Evolutionary conservation across 2,797 vertebrate species (phyloP).

Genomic region (Antrozous pallidus): DNA sequence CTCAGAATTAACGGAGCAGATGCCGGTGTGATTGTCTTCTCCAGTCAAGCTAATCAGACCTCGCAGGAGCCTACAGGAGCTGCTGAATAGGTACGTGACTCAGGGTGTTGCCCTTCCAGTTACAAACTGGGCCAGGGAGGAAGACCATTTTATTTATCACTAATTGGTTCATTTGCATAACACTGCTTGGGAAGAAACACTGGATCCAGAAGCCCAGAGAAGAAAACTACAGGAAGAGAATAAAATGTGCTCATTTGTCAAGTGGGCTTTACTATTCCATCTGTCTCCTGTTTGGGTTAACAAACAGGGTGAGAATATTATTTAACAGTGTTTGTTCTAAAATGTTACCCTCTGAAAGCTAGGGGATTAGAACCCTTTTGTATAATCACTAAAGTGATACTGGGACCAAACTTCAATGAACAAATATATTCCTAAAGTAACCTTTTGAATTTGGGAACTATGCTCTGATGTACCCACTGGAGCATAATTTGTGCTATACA

Average conservation of each 20-base stretch:
- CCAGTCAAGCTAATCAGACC: conserved; percentile 88
- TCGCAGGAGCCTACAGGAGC: conserved; percentile 83
- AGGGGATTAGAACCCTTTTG: not conserved
- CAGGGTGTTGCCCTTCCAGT: conserved; percentile 82
- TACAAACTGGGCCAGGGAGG: conserved; percentile 80
- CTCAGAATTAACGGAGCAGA: conserved; percentile 92
- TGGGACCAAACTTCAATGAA: not conserved
- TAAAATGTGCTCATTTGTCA: conserved; percentile 76
- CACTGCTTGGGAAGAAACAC: conserved; percentile 77
- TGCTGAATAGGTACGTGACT: conserved; percentile 85
- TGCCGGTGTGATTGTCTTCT: conserved; percentile 93
- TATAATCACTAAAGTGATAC: not conserved
- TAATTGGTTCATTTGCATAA: conserved; percentile 86
- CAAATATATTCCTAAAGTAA: conserved; percentile 30
- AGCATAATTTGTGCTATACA: not conserved
- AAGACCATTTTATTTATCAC: conserved; percentile 83
- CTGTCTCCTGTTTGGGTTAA: conserved; percentile 55
- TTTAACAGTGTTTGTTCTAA: conserved; percentile 38
- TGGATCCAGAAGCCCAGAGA: conserved; percentile 76
- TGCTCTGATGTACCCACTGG: not conserved
- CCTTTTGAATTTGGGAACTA: not conserved
- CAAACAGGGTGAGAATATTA: conserved; percentile 64
- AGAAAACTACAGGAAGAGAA: conserved; percentile 69
- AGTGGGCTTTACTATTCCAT: conserved; percentile 73
- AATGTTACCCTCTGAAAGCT: not conserved